Evolutionary conservation across 1,140 invertebrate species (phyloP).

Genomic region (Drosophila rufa): DNA sequence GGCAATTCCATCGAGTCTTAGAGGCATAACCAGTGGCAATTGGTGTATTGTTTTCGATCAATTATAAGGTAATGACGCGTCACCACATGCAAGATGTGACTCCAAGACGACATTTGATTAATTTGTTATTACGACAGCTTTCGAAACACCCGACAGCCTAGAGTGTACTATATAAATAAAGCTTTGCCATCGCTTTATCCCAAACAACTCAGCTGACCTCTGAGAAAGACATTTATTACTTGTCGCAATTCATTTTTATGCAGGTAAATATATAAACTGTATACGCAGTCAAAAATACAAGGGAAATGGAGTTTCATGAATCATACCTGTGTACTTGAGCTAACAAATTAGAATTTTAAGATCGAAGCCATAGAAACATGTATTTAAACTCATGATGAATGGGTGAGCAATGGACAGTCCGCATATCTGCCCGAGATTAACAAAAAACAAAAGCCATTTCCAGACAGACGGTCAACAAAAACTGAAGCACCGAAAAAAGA

Average conservation of each 20-base stretch:
- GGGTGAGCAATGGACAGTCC: slow-evolving; percentile 40
- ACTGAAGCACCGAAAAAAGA: slow-evolving; percentile 69
- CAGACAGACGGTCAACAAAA: slow-evolving; percentile 55
- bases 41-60: slow-evolving; percentile 31
- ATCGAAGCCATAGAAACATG: neutral
- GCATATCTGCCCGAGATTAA: slow-evolving; percentile 59
- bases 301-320: neutral
- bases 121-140: slow-evolving; percentile 1
- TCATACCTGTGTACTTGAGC: slow-evolving; percentile 7
- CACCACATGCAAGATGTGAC: slow-evolving; percentile 1
- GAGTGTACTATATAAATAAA: slow-evolving; percentile 10
- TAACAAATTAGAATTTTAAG: slow-evolving; percentile 1
- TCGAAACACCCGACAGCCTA: neutral
- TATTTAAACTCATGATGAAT: slow-evolving; percentile 25
- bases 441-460: slow-evolving; percentile 57
- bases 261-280: slow-evolving; percentile 11
- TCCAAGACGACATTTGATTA: neutral
- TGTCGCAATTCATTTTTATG: slow-evolving; percentile 37
- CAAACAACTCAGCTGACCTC: slow-evolving; percentile 43
- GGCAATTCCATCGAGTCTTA: slow-evolving; percentile 5
- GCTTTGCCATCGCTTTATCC: slow-evolving; percentile 18
- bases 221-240: slow-evolving; percentile 45
- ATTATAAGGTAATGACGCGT: slow-evolving; percentile 12
- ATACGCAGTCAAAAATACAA: neutral
- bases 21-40: slow-evolving; percentile 32